Evolutionary conservation across 2,113 vertebrate genomes (phyloP).

Genomic region (Ptychochromis oligacanthus): DNA sequence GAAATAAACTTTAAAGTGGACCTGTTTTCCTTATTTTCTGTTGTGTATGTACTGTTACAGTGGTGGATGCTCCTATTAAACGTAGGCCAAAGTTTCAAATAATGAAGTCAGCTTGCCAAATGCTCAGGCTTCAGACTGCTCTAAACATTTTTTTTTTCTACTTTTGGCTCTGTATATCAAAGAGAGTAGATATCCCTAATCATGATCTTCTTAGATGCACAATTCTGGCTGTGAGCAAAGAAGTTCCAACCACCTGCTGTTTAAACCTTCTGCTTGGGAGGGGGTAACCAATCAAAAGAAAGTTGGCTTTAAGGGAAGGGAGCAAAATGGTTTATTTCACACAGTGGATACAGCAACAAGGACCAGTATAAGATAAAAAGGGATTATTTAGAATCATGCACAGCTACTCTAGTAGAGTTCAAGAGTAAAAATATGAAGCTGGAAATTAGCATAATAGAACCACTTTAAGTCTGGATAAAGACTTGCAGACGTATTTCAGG

Average conservation of each 20-base stretch:
- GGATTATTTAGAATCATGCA: no score
- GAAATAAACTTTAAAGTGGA: not conserved
- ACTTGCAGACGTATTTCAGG: constrained; percentile 11
- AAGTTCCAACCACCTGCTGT: not conserved
- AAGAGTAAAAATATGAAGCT: no score
- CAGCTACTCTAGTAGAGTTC: no score
- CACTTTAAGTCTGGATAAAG: not conserved
- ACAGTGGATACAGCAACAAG: no score
- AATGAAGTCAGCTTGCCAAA: no score
- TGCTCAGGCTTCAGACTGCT: not conserved
- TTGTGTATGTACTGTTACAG: not conserved
- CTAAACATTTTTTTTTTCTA: not conserved
- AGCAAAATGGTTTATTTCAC: no score
- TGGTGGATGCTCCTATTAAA: not conserved
- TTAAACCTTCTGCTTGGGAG: not conserved
- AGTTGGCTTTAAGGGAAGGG: not conserved
- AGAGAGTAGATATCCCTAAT: not conserved
- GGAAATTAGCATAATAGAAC: no score
- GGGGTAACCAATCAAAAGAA: not conserved
- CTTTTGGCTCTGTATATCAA: not conserved
- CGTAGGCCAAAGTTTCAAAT: no score
- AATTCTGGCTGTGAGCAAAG: not conserved
- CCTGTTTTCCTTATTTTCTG: not conserved
- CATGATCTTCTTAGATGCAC: not conserved
- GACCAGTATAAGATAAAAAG: no score